Evolutionary conservation across 2,888 invertebrate species (phyloP).

Genomic region (Cerastis rubricosa): DNA sequence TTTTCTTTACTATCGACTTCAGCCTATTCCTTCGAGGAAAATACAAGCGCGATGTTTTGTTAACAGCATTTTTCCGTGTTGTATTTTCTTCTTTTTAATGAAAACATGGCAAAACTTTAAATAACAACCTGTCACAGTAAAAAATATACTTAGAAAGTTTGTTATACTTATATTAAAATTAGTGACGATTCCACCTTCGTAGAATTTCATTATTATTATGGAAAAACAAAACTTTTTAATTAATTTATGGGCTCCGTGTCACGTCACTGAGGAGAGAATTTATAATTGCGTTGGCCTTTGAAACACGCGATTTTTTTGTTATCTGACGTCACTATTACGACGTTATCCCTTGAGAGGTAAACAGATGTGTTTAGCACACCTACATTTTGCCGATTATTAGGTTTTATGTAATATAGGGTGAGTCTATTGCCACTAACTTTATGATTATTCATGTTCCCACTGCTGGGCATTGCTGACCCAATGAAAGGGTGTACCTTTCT

Average conservation of each 20-base stretch:
- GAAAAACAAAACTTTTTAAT: slow-evolving; percentile 35
- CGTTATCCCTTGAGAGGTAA: neutral
- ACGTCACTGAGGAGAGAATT: slow-evolving; percentile 15
- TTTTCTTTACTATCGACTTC: no score
- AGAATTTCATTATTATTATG: slow-evolving; percentile 17
- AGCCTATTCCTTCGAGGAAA: neutral
- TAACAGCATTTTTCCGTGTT: neutral
- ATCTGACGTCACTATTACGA: neutral
- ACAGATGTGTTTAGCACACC: neutral
- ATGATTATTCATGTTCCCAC: neutral
- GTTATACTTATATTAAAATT: slow-evolving; percentile 15
- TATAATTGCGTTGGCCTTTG: slow-evolving; percentile 16
- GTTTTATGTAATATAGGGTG: neutral
- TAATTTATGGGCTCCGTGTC: slow-evolving; percentile 25
- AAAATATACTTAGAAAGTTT: slow-evolving; percentile 11
- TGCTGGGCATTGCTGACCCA: neutral
- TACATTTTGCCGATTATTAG: neutral
- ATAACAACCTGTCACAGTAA: neutral
- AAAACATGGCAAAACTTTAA: slow-evolving; percentile 32
- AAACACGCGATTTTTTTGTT: slow-evolving; percentile 26
- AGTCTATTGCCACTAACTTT: neutral
- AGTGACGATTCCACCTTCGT: slow-evolving; percentile 5
- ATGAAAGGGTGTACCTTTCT: no score
- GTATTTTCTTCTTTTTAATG: neutral
- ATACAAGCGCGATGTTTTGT: neutral